phyloP scores from a whole-genome alignment of 30 jellyfish, hydroid and myxozoan species.

The Haliclystus octoradiatus region DNA sequence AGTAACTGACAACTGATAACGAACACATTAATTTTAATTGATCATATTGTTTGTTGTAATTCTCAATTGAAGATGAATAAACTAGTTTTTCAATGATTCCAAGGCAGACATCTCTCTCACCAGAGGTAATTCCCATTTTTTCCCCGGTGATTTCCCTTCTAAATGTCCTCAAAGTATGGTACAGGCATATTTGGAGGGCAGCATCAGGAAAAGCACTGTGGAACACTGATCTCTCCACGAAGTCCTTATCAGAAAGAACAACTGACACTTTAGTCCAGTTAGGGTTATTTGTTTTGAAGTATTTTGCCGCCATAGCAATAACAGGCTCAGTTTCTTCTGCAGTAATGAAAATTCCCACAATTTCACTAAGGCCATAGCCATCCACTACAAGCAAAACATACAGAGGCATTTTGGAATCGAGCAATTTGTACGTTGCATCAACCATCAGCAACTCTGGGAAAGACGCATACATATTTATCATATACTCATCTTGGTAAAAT shows the following conservation, averaged over 20 bases:
- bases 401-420: conserved; percentile 31
- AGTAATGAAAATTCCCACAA: conserved; percentile 20
- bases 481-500: conserved; percentile 23
- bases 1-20: conserved; percentile 19
- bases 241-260: conserved; percentile 30
- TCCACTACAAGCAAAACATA: conserved; percentile 28
- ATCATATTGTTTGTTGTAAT: conserved; percentile 1
- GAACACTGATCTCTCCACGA: conserved; percentile 11
- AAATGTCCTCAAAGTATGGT: conserved; percentile 23
- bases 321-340: conserved; percentile 26
- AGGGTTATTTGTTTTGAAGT: conserved; percentile 19
- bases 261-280: conserved; percentile 25
- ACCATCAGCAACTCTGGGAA: conserved; percentile 38
- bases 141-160: conserved; percentile 22
- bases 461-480: conserved; percentile 2
- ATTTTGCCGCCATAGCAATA: conserved; percentile 16
- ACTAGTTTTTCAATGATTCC: conserved; percentile 12
- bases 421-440: conserved; percentile 41
- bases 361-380: conserved; percentile 41
- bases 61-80: conserved; percentile 16
- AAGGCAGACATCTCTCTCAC: conserved; percentile 18
- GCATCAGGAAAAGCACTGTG: conserved; percentile 25
- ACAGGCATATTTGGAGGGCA: conserved; percentile 23
- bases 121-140: conserved; percentile 47
- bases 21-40: conserved; percentile 7